A percentile compares a stretch with the other conserved stretches of the same genome.
Evolutionary conservation across 2,888 invertebrate species (phyloP).

Genomic region (Rotaria sp.): DNA sequence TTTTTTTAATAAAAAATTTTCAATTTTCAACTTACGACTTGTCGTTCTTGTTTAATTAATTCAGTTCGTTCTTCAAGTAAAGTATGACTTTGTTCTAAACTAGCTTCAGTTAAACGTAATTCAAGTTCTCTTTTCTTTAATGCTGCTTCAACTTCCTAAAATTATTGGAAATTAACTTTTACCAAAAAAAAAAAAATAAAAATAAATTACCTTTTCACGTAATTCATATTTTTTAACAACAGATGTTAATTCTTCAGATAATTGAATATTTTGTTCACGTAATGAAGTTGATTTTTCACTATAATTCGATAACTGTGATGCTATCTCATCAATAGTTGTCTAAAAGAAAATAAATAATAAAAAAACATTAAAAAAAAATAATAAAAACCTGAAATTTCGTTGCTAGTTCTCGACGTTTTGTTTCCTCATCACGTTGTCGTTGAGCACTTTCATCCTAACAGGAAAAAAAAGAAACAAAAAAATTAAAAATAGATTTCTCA

Average conservation of each 20-base stretch:
- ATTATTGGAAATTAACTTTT: constrained; percentile 46
- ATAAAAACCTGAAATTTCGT: constrained; percentile 67
- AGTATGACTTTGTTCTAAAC: constrained; percentile 64
- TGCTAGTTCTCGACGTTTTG: constrained; percentile 76
- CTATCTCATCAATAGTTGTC: constrained; percentile 75
- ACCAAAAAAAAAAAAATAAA: constrained; percentile 44
- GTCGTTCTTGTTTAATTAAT: constrained; percentile 54
- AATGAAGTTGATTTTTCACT: constrained; percentile 78
- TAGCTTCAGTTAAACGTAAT: constrained; percentile 69
- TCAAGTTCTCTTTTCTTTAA: constrained; percentile 72
- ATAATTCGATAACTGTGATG: constrained; percentile 73
- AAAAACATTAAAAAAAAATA: not conserved
- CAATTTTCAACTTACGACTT: constrained; percentile 23
- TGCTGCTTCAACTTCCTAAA: constrained; percentile 63
- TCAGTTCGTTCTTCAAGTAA: constrained; percentile 57
- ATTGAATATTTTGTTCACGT: constrained; percentile 76
- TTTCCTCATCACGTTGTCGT: constrained; percentile 78
- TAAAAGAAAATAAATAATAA: constrained; percentile 44
- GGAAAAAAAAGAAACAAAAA: not conserved
- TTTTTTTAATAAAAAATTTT: not conserved
- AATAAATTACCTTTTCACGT: constrained; percentile 68
- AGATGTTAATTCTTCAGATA: constrained; percentile 73
- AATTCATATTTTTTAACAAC: constrained; percentile 74
- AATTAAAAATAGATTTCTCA: not conserved
- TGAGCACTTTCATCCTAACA: constrained; percentile 70